phyloP scores from a whole-genome alignment of 2,113 vertebrate genomes.

The Thamnaconus septentrionalis region DNA sequence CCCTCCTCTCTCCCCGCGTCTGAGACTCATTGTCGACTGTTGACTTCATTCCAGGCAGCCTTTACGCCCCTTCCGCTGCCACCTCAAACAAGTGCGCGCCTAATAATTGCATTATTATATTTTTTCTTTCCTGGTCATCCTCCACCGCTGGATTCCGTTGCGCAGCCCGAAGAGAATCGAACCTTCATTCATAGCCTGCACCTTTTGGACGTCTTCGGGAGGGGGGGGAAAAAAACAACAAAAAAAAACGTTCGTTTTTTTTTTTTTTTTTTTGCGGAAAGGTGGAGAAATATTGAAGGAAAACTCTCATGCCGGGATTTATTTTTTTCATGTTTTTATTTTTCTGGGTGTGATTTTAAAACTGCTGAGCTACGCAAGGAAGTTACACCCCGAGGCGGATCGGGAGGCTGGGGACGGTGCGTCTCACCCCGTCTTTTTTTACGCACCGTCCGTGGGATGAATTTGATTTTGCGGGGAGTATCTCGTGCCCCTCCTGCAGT shows the following conservation, averaged over 20 bases:
- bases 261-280: constrained; percentile 12
- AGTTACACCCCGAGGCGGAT: constrained; percentile 63
- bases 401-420: constrained; percentile 43
- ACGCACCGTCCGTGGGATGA: constrained; percentile 17
- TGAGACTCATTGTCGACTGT: constrained; percentile 50
- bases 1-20: constrained; percentile 4
- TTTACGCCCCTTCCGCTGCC: constrained; percentile 29
- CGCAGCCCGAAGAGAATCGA: constrained; percentile 2
- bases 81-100: constrained; percentile 52
- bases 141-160: background rate
- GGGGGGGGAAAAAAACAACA: too few species aligned
- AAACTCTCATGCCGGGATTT: too few species aligned
- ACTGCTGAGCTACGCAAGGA: constrained; percentile 74
- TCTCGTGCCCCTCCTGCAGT: background rate
- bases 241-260: constrained; percentile 1
- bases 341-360: constrained; percentile 25
- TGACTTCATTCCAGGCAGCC: constrained; percentile 49
- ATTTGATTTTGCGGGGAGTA: constrained; percentile 41
- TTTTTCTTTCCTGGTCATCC: background rate
- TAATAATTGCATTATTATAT: constrained; percentile 13
- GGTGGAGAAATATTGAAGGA: too few species aligned
- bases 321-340: too few species aligned
- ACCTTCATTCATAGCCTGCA: too few species aligned
- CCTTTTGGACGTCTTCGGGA: too few species aligned
- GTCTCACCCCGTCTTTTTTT: constrained; percentile 7